Conservation (phyloP, 2,797 vertebrate genomes). For the Lithobates sylvaticus region DNA sequence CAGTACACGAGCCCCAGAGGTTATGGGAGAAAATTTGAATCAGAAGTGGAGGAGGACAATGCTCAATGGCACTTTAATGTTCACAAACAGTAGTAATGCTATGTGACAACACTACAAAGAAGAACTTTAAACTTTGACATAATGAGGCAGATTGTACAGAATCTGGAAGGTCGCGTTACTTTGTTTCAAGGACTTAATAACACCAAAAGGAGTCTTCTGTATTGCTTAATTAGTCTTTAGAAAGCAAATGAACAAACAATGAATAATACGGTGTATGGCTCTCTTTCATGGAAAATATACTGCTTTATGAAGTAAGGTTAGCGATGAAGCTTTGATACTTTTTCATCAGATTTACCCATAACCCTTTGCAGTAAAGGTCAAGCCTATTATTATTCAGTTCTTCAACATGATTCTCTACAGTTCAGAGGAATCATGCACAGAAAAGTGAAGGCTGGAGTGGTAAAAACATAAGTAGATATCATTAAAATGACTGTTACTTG, state of each 20-base stretch:
- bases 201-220: constrained; percentile 48
- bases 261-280: neutral
- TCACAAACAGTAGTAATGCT: constrained; percentile 46
- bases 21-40: constrained; percentile 51
- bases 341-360: neutral
- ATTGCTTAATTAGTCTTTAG: constrained; percentile 48
- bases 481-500: too few relatives aligned
- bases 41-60: constrained; percentile 21
- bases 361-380: neutral
- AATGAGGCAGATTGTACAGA: constrained; percentile 42
- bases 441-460: neutral
- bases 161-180: constrained; percentile 47
- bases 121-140: constrained; percentile 43
- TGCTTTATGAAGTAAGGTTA: neutral
- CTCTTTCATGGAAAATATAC: neutral
- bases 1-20: constrained; percentile 32
- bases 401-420: neutral
- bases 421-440: neutral
- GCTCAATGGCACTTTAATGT: constrained; percentile 43
- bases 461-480: too few relatives aligned
- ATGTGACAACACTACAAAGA: constrained; percentile 51
- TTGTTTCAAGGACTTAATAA: constrained; percentile 38
- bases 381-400: neutral
- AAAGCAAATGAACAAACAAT: constrained; percentile 11
- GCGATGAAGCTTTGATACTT: neutral